Evolutionary conservation across 2,113 vertebrate species (phyloP).

Genomic region (Apistogramma diplotaenia): DNA sequence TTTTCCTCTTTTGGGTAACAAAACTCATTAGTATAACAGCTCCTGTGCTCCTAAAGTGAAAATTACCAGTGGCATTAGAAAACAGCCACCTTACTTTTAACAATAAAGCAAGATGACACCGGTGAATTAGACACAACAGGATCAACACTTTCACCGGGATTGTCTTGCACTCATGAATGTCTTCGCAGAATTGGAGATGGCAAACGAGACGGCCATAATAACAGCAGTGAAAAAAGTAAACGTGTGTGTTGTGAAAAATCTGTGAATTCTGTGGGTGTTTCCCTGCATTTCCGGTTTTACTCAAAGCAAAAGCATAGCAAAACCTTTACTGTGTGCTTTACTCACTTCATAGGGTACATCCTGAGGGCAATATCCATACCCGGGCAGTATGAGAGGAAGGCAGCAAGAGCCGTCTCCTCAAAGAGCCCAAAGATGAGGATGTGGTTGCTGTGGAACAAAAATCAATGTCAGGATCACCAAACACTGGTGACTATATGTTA

Average conservation of each 20-base stretch:
- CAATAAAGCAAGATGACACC: background rate
- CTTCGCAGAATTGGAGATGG: background rate
- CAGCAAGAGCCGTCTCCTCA: constrained; percentile 81
- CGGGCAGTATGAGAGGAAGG: constrained; percentile 81
- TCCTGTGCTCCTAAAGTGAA: constrained; percentile 16
- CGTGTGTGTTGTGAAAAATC: background rate
- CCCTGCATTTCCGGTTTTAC: background rate
- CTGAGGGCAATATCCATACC: constrained; percentile 82
- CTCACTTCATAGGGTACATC: constrained; percentile 85
- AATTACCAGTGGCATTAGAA: background rate
- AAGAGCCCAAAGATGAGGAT: constrained; percentile 82
- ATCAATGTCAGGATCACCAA: background rate
- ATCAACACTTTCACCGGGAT: background rate
- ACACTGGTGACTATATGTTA: background rate
- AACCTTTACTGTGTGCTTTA: background rate
- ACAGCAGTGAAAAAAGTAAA: background rate
- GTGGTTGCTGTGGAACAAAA: constrained; percentile 67
- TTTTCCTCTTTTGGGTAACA: background rate
- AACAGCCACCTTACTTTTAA: background rate
- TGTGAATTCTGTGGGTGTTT: background rate
- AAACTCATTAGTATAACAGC: background rate
- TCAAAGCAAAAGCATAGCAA: background rate
- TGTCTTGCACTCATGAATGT: background rate
- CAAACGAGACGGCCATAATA: background rate
- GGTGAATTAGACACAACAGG: background rate